Percentiles rank a stretch among this genome's conserved stretches.
phyloP scores from a whole-genome alignment of 2,113 vertebrate species.

The Holacanthus passer region DNA sequence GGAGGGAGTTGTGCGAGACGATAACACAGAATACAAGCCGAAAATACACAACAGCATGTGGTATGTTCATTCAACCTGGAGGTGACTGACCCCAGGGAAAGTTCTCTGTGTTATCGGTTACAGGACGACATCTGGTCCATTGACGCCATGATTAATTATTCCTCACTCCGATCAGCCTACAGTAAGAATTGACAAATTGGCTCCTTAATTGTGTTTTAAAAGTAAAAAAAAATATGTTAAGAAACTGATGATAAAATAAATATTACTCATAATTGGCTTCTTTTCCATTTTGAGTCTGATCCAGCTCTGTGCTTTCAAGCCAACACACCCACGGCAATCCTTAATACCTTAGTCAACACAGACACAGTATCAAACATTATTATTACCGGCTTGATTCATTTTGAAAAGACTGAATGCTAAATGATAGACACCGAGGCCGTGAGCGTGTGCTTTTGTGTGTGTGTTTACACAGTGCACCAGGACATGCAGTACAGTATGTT shows the following conservation, averaged over 20 bases:
- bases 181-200: not conserved
- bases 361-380: not conserved
- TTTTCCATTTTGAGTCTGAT: not conserved
- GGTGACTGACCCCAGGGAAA: conserved; percentile 56
- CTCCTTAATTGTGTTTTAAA: not conserved
- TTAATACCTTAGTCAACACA: conserved; percentile 23
- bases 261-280: not conserved
- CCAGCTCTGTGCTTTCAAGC: not conserved
- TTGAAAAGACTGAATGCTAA: conserved; percentile 25
- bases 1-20: conserved; percentile 11
- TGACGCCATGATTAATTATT: conserved; percentile 1
- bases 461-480: conserved; percentile 32
- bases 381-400: conserved; percentile 21
- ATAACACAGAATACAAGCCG: not conserved
- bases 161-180: not conserved
- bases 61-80: conserved; percentile 45
- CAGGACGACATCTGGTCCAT: conserved; percentile 11
- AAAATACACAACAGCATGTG: conserved; percentile 32
- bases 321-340: conserved; percentile 19
- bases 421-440: not conserved
- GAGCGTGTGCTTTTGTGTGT: not conserved
- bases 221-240: not conserved
- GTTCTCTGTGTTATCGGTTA: conserved; percentile 17
- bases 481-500: conserved; percentile 2
- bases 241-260: not conserved